Evolutionary conservation across 2,797 vertebrate species (phyloP).

Genomic region (Mallotus villosus): DNA sequence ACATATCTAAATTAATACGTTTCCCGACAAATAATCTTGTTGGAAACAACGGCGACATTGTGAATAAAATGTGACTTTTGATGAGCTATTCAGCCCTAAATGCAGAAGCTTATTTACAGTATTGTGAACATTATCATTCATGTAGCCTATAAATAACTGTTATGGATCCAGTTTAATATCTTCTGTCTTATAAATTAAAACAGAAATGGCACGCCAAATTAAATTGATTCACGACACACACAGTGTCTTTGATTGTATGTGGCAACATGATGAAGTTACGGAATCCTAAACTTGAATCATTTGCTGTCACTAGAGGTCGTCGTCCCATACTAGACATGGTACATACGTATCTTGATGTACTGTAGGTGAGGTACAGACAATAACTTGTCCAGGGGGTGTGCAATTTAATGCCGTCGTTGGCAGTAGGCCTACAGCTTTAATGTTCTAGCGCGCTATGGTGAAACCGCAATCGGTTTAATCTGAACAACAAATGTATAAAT

Average conservation of each 20-base stretch:
- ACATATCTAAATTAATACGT: too few species aligned
- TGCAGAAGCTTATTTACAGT: too few species aligned
- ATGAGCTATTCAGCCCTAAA: too few species aligned
- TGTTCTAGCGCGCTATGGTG: not conserved
- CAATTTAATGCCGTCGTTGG: not conserved
- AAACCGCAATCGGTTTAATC: not conserved
- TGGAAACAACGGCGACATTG: too few species aligned
- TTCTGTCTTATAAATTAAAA: too few species aligned
- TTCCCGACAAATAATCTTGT: too few species aligned
- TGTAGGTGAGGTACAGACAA: not conserved
- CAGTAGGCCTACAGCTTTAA: not conserved
- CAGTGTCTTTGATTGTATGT: not conserved
- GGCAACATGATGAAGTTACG: not conserved
- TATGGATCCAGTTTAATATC: not conserved
- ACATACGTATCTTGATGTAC: not conserved
- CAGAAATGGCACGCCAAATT: too few species aligned
- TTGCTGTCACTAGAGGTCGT: slow-evolving; percentile 24
- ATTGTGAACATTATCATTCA: too few species aligned
- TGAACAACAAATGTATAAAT: not conserved
- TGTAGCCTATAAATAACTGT: too few species aligned
- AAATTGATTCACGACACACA: not conserved
- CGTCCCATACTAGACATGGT: not conserved
- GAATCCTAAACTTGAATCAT: not conserved
- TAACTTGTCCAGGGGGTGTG: not conserved
- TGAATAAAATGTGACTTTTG: too few species aligned